These are phyloP conservation scores for Tyria jacobaeae DNA, from an alignment of 2,888 invertebrate species.

Conservation along the genomic window DNA sequence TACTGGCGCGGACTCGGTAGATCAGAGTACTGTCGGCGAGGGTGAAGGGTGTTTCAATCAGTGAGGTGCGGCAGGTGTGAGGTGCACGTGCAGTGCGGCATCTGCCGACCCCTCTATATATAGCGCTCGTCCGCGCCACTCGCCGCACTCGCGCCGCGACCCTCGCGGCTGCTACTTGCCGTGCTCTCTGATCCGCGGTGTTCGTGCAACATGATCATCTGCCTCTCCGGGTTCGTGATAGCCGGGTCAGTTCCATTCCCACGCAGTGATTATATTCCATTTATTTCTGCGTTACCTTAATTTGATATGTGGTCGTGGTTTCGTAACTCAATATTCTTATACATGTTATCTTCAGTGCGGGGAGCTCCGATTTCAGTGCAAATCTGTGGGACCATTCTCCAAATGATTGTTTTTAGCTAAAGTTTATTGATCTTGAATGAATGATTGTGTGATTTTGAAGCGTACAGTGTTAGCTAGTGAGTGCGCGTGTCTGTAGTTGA, in stretches of 20 bases:
- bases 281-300: not conserved
- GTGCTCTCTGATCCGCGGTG: too few relatives aligned
- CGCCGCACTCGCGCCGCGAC: conserved; percentile 26
- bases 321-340: too few relatives aligned
- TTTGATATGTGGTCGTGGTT: too few relatives aligned
- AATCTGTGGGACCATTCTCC: not conserved
- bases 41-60: not conserved
- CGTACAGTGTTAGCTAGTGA: not conserved
- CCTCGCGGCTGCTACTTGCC: too few relatives aligned
- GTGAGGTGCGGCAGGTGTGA: conserved; percentile 34
- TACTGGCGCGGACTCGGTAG: too few relatives aligned
- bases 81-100: conserved; percentile 18
- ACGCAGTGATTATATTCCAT: not conserved
- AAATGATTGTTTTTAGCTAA: not conserved
- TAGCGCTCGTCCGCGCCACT: conserved; percentile 35
- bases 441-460: too few relatives aligned
- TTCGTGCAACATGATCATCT: conserved; percentile 76
- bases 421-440: not conserved
- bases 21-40: too few relatives aligned
- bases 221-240: conserved; percentile 83
- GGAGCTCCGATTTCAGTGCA: not conserved
- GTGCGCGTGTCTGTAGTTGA: not conserved
- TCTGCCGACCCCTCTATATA: conserved; percentile 23
- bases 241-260: conserved; percentile 71
- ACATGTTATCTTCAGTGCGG: too few relatives aligned